These are phyloP conservation scores for Drosophila malerkotliana DNA, from an alignment of 1,140 invertebrate species.

Conservation along the genomic window DNA sequence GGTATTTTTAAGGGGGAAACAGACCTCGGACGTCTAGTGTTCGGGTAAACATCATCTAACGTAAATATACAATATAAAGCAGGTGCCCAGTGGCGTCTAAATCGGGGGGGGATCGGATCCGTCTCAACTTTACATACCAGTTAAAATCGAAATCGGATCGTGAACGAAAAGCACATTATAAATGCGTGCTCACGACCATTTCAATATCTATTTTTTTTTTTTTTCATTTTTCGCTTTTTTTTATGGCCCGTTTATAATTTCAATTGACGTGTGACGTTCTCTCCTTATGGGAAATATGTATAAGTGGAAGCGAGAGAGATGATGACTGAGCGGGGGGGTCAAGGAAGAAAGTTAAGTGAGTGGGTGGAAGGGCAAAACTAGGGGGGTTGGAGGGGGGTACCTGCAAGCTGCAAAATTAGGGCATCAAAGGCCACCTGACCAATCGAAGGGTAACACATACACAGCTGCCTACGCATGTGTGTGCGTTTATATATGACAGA, in stretches of 20 bases:
- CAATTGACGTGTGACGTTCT: conserved; percentile 56
- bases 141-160: conserved; percentile 20
- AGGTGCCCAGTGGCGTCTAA: neutral
- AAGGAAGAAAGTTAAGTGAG: neutral
- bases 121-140: too few species aligned
- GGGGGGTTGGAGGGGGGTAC: neutral
- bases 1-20: conserved; percentile 18
- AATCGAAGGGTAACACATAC: conserved; percentile 55
- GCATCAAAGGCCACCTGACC: conserved; percentile 74
- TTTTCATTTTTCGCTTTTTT: conserved; percentile 10
- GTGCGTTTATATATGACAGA: neutral
- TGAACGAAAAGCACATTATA: conserved; percentile 48
- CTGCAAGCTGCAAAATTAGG: conserved; percentile 62
- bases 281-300: conserved; percentile 8
- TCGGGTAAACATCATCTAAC: conserved; percentile 28
- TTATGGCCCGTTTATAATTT: conserved; percentile 69
- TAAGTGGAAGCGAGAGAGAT: conserved; percentile 5
- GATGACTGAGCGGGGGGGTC: neutral
- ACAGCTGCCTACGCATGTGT: neutral
- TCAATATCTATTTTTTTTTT: conserved; percentile 18
- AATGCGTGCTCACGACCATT: conserved; percentile 72
- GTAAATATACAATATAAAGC: conserved; percentile 13
- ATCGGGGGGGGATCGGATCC: neutral
- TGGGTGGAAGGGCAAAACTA: neutral
- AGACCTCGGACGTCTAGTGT: conserved; percentile 23